Conservation (phyloP, 2,888 invertebrate species). For the Balanococcus diminutus region DNA sequence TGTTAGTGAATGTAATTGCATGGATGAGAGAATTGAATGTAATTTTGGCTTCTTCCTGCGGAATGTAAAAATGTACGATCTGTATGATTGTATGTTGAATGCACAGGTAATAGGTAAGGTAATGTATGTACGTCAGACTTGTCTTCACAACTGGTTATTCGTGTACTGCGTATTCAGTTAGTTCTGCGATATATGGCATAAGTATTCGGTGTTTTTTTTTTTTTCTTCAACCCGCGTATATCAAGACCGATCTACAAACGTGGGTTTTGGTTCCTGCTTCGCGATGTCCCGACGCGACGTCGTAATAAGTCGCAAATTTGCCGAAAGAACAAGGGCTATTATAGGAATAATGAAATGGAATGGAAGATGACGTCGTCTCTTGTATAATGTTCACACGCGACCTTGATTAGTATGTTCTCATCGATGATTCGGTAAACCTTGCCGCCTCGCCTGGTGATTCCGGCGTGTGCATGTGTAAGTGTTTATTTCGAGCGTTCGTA, state of each 20-base stretch:
- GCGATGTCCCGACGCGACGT: too few relatives aligned
- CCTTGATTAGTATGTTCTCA: not conserved
- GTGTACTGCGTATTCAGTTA: too few relatives aligned
- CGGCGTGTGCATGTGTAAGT: not conserved
- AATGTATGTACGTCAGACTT: not conserved
- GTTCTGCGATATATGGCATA: not conserved
- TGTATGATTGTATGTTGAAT: not conserved
- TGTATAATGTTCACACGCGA: constrained; percentile 6
- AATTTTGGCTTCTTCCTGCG: not conserved
- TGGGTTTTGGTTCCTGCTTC: not conserved
- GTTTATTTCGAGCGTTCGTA: not conserved
- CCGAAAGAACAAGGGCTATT: not conserved
- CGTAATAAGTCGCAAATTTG: not conserved
- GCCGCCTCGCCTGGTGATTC: not conserved
- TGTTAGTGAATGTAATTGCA: not conserved
- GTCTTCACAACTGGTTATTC: not conserved
- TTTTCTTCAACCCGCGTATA: not conserved
- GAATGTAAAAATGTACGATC: not conserved
- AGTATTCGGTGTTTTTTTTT: not conserved
- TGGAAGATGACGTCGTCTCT: not conserved
- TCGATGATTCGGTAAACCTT: constrained; percentile 8
- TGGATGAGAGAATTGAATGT: not conserved
- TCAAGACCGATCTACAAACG: not conserved
- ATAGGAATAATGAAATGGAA: not conserved
- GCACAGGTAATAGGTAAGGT: not conserved